Base-by-base conservation (phyloP, 2,797 vertebrate species). In the Distichodus sexfasciatus region DNA sequence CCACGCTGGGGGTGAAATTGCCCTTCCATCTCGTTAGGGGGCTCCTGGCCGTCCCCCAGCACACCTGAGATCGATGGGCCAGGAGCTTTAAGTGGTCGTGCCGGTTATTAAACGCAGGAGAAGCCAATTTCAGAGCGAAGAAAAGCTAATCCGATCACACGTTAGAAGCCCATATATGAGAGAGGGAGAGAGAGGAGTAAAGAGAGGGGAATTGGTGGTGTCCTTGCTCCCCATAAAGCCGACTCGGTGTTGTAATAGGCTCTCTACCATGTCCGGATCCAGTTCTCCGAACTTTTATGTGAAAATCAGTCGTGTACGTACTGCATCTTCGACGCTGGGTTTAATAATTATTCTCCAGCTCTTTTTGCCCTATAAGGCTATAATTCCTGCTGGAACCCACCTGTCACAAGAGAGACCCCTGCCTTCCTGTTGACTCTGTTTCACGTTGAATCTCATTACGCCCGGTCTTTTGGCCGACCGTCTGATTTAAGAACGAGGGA, bases 51-150 rank as follows among this genome's bases (percentile, higher is more conserved):
- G 41, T 55, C 62, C 61, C 76, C 50, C 62, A 62, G 78, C 75
- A 76, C 82, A 76, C 77, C 66, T 74, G 72, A 83, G 88, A 91
- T 91, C 86, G 87, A 92, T 91, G 82, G 80, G 74, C 63, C 61
- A 83, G 76, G 11, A 9, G 81, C 79, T 83, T 86, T 85, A 87
- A 88, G 83, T 87, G 85, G 79, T 76, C 29, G 74, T 36, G 72
- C 72, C 40, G 75, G 87, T 89, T 91, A 91, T 90, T 90, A 90
- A 90, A 87, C 55, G 76, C 81, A 84, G 81, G 86, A 86, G 82
- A 81, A 40, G 75, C 72, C 84, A 81, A 83, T 85, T 85, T 86
- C 77, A 41, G 73, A 81, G 79, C 58, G 61, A 76, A 21, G 15
- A 65, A 74, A 64, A 68, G 83, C 83, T 89, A 90, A 90, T 91